phyloP scores from a whole-genome alignment of 2,888 invertebrate genomes.

The Polyommatus iphigenia region DNA sequence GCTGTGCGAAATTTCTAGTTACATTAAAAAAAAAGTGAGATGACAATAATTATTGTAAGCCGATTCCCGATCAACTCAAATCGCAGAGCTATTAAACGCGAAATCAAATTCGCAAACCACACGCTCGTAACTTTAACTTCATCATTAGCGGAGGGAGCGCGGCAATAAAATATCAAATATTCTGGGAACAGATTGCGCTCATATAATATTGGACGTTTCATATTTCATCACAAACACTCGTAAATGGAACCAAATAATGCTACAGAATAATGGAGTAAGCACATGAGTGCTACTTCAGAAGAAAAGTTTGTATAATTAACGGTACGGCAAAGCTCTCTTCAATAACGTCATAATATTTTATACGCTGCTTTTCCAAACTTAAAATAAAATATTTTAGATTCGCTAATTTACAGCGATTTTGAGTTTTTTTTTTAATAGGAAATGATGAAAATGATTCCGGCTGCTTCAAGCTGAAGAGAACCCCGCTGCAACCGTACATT shows the following conservation, averaged over 20 bases:
- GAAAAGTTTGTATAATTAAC: conserved; percentile 16
- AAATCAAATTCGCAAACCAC: conserved; percentile 12
- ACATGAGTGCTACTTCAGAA: neutral
- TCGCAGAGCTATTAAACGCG: neutral
- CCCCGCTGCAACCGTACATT: too few relatives aligned
- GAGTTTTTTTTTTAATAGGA: neutral
- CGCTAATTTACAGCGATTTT: neutral
- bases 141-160: conserved; percentile 23
- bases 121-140: conserved; percentile 17
- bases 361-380: neutral
- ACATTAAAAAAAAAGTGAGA: too few relatives aligned
- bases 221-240: conserved; percentile 25
- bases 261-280: conserved; percentile 14
- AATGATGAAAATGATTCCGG: neutral
- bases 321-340: neutral
- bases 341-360: neutral
- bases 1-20: too few relatives aligned
- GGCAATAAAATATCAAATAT: conserved; percentile 27
- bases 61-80: neutral
- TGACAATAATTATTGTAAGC: too few relatives aligned
- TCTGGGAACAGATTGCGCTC: conserved; percentile 27
- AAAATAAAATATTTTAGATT: neutral
- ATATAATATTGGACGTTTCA: conserved; percentile 30
- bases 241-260: conserved; percentile 16
- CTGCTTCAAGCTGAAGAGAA: too few relatives aligned